phyloP scores from a whole-genome alignment of 2,113 vertebrate species.

The Promerops cafer region DNA sequence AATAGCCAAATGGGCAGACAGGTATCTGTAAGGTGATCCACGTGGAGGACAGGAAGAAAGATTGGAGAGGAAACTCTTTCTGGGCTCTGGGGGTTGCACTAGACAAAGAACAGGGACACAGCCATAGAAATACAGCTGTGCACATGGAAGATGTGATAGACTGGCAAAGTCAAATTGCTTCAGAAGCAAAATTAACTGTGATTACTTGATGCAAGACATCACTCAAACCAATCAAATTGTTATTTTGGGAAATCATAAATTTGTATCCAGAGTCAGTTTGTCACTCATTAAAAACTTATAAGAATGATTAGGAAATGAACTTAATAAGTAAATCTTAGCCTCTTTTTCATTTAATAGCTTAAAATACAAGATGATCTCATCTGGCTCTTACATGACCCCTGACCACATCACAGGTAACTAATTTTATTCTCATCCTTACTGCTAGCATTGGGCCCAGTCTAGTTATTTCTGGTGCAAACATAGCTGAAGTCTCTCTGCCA shows the following conservation, averaged over 20 bases:
- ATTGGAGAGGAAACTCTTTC: not conserved
- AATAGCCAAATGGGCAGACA: not conserved
- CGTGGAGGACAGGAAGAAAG: not conserved
- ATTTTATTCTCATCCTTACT: constrained; percentile 22
- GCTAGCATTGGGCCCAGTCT: not conserved
- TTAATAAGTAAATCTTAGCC: constrained; percentile 78
- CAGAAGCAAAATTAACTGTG: constrained; percentile 77
- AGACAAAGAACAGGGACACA: constrained; percentile 54
- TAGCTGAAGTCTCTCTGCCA: not conserved
- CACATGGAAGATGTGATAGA: constrained; percentile 58
- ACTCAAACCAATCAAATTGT: constrained; percentile 84
- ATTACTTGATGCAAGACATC: constrained; percentile 82
- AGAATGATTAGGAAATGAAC: constrained; percentile 81
- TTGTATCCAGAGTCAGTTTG: constrained; percentile 80
- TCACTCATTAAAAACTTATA: constrained; percentile 81
- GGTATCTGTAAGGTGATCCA: accelerated
- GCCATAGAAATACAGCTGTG: constrained; percentile 54
- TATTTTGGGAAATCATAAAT: constrained; percentile 85
- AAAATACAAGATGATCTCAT: constrained; percentile 70
- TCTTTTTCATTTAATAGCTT: constrained; percentile 73
- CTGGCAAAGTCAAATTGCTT: constrained; percentile 75
- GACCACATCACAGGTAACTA: constrained; percentile 35
- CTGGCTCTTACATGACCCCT: constrained; percentile 51
- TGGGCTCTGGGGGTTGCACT: not conserved
- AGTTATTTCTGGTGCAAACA: not conserved